Base-by-base conservation (phyloP, 2,797 vertebrate genomes). In the Pelochelys cantorii region DNA sequence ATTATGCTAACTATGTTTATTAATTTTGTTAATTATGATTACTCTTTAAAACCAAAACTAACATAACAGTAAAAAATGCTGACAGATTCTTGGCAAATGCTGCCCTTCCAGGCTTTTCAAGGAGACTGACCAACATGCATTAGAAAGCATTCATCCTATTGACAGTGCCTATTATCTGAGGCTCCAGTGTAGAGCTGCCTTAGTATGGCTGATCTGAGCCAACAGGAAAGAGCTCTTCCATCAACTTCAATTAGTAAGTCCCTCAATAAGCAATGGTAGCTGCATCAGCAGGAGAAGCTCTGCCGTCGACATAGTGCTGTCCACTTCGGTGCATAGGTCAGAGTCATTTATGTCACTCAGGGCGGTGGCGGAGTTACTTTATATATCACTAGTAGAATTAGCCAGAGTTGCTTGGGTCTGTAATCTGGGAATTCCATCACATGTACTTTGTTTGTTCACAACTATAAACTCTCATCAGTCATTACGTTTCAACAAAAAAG, bases 81-180 rank as follows among this genome's bases (percentile, higher is more conserved):
- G 37, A 74, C 20, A 74, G 34, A 11, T 11, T 71, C 20, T 74
- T 74, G 48, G 57, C 74, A 60, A 42, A 4, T 91, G 48, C 54
- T 34, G 29, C 14, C 20, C 29, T 7, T 31, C 15, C 3, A 13
- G 3, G 1, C 13, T n/a, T 22, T 6, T 55, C 14, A 11, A 22
- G 25, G 27, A 84, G 60, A 77, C 7, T 1, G 17, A 65, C 62
- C 31, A 65, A 37, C 37, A 42, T 74, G 37, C 20, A 42, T 13
- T 42, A 6, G 71, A 74, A 74, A 74, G n/a, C 7, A 74, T 20
- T 11, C 23, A 74, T 22, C 71, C 37, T 74, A 74, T 18, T 6
- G 12, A 74, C 11, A 65, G 31, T 14, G 17, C 15, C 62, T 65
- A 65, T 65, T 65, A 65, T 65, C 62, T 65, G 15, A 65, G 31